Evolutionary conservation across 2,888 invertebrate species (phyloP).

Genomic region (Ophonus ardosiacus): DNA sequence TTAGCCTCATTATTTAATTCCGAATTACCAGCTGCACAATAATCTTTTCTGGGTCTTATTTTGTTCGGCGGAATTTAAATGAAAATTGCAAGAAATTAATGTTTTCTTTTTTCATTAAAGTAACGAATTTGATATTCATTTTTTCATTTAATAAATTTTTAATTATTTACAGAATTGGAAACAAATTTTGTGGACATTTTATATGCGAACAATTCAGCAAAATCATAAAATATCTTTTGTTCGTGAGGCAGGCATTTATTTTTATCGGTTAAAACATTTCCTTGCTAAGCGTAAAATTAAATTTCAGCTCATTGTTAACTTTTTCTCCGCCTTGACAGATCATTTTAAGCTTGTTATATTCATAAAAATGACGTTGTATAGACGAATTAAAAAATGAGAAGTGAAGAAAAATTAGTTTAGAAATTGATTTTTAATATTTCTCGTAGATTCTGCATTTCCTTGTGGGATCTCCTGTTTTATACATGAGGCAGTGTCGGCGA

Average conservation of each 20-base stretch:
- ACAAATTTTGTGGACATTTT: too few relatives aligned
- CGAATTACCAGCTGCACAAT: too few relatives aligned
- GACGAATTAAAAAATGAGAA: neutral
- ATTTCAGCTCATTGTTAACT: neutral
- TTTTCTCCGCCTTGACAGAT: neutral
- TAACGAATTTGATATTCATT: too few relatives aligned
- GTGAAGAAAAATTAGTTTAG: constrained; percentile 1
- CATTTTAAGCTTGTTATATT: neutral
- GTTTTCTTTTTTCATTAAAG: too few relatives aligned
- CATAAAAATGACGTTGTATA: neutral
- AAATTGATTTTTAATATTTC: constrained; percentile 24
- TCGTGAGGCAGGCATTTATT: neutral
- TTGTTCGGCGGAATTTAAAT: too few relatives aligned
- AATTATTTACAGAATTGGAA: too few relatives aligned
- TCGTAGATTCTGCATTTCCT: neutral
- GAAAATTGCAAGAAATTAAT: too few relatives aligned
- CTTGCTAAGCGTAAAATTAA: neutral
- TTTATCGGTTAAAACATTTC: neutral
- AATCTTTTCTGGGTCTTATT: too few relatives aligned
- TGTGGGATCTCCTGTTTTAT: constrained; percentile 12
- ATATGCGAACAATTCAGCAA: neutral
- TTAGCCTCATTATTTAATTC: too few relatives aligned
- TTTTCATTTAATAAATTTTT: too few relatives aligned
- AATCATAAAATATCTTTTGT: neutral
- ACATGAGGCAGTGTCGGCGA: constrained; percentile 1